These are phyloP conservation scores for Ostrea edulis DNA, from an alignment of 1,140 invertebrate genomes.

Conservation along the genomic window DNA sequence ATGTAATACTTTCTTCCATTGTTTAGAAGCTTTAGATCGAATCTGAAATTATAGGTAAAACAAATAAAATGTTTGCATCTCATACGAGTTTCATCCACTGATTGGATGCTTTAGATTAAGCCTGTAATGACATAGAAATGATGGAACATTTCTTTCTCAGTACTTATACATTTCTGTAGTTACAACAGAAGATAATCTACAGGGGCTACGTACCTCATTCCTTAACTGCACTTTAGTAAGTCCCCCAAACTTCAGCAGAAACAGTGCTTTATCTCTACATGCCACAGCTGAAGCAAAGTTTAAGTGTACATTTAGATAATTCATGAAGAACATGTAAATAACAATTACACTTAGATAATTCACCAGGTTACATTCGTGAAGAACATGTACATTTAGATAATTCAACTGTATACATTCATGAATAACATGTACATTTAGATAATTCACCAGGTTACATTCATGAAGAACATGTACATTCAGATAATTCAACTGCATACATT, in stretches of 20 bases:
- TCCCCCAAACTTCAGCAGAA: constrained; percentile 76
- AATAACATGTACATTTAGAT: background rate
- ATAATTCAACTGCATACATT: too few relatives aligned
- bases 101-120: too few relatives aligned
- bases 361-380: background rate
- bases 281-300: constrained; percentile 63
- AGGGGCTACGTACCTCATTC: constrained; percentile 65
- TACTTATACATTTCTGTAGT: too few relatives aligned
- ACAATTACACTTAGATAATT: background rate
- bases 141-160: too few relatives aligned
- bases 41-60: constrained; percentile 33
- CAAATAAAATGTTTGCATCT: too few relatives aligned
- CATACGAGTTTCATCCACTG: too few relatives aligned
- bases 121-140: too few relatives aligned
- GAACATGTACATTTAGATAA: background rate
- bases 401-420: too few relatives aligned
- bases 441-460: too few relatives aligned
- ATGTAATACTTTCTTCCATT: constrained; percentile 62
- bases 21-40: constrained; percentile 59
- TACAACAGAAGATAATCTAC: too few relatives aligned
- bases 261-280: constrained; percentile 75
- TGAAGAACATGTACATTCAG: too few relatives aligned
- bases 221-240: constrained; percentile 76
- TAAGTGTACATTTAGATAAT: background rate
- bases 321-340: too few relatives aligned